Conservation (phyloP, 2,113 vertebrate species). For the Hiodon alosoides region DNA sequence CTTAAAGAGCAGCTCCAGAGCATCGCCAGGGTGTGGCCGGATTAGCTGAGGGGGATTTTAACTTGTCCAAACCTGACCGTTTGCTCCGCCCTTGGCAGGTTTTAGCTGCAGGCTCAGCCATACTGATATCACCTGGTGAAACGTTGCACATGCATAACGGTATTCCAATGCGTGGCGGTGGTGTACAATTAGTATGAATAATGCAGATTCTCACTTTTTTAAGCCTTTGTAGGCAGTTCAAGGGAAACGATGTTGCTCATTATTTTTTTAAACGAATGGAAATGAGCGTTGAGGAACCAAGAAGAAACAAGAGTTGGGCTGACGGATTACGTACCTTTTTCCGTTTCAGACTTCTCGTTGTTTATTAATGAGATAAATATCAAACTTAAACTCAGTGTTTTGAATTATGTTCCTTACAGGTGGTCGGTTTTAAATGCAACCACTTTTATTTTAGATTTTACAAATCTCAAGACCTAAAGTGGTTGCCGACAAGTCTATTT, state of each 20-base stretch:
- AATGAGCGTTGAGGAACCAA: neutral
- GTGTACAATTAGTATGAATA: neutral
- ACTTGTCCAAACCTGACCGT: neutral
- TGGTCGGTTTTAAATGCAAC: too few species aligned
- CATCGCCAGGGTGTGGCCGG: neutral
- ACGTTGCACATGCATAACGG: neutral
- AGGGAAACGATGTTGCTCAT: conserved; percentile 33
- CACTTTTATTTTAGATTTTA: too few species aligned
- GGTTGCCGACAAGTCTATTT: too few species aligned
- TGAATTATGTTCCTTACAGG: too few species aligned
- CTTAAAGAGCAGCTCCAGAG: neutral
- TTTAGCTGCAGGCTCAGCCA: too few species aligned
- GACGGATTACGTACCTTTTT: neutral
- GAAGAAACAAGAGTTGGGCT: neutral
- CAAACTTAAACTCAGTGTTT: too few species aligned
- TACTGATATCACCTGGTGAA: neutral
- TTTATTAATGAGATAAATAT: too few species aligned
- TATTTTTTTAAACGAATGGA: conserved; percentile 15
- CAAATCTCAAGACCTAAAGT: too few species aligned
- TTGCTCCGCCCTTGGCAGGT: neutral
- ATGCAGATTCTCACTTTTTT: neutral
- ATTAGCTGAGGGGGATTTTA: neutral
- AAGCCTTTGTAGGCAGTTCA: neutral
- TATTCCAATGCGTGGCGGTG: neutral
- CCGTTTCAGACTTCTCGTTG: too few species aligned